These are phyloP conservation scores for Pristiophorus japonicus DNA, from an alignment of 2,113 vertebrate genomes.

Conservation along the genomic window DNA sequence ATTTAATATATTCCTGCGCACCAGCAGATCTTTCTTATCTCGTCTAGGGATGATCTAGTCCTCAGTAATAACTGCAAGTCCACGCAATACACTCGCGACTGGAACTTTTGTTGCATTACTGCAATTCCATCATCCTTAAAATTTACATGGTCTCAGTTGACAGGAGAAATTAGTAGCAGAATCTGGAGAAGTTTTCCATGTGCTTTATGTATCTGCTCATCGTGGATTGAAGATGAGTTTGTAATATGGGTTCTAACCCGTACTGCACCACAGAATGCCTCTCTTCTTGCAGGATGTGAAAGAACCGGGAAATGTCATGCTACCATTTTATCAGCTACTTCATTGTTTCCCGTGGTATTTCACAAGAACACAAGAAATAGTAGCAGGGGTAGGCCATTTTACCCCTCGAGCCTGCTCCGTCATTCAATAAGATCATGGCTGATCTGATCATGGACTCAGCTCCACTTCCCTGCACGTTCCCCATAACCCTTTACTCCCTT, in stretches of 20 bases:
- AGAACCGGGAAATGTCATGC: not conserved
- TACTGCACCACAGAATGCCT: not conserved
- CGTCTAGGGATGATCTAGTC: not conserved
- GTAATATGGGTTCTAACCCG: not conserved
- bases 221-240: not conserved
- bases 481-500: no score
- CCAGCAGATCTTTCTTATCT: not conserved
- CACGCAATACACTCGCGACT: not conserved
- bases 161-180: not conserved
- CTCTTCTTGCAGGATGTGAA: not conserved
- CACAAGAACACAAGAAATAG: no score
- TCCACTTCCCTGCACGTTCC: no score
- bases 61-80: no score
- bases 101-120: not conserved
- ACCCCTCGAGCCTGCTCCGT: no score
- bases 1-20: not conserved
- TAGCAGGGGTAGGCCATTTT: no score
- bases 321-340: not conserved
- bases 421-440: no score
- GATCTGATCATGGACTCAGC: no score
- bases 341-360: not conserved
- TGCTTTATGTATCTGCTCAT: not conserved
- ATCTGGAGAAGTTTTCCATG: not conserved
- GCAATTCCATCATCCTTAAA: not conserved
- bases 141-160: not conserved